Evolutionary conservation across 2,888 invertebrate genomes (phyloP), one percentile per base, ranked within the genome.

Genomic region (Drosophila austrosaltans): DNA sequence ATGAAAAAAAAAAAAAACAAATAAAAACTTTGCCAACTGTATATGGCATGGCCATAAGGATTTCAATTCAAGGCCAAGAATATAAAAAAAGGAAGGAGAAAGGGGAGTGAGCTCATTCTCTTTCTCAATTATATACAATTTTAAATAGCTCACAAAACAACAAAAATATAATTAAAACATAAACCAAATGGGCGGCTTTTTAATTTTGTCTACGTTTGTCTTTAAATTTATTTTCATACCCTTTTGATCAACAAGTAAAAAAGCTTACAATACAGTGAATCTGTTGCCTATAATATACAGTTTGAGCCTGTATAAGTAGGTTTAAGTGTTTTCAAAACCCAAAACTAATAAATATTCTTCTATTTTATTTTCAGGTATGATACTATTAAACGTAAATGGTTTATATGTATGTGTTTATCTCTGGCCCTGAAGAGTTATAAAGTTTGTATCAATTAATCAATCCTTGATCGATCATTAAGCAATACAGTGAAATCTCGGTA

Each of bases 361-460:
- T 61, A 7, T 61, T 22, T 53, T 57, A 28, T 63, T 63, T 71
- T 72, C 73, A 72, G 72, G 72, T 72, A 72, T 58, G 36, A 36
- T 36, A 16, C 36, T 20, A 57, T 72, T 72, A 57, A 56, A 28
- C 36, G 30, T 3, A 3, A 10, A 48, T 22, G 48, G 3, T 3
- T 12, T 53, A n/a, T 28, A 16, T 16, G 16, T 16, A 16, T 16
- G 16, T 16, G 16, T 16, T 16, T 16, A 28, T 28, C 4, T 28
- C 4, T 2, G 4, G 4, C 28, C 2, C 28, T 28, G 28, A 28
- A 28, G 3, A 28, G 4, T 2, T 28, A 28, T 28, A 0, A 28
- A 28, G 28, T 28, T 28, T 28, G 28, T 28, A 28, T 28, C 2
- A 28, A 28, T 28, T 3, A 28, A 28, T 28, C 4, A 3, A 28